Evolutionary conservation across 2,888 invertebrate genomes (phyloP), one percentile per base, ranked within the genome.

Genomic region (Oxystoma pomonae): DNA sequence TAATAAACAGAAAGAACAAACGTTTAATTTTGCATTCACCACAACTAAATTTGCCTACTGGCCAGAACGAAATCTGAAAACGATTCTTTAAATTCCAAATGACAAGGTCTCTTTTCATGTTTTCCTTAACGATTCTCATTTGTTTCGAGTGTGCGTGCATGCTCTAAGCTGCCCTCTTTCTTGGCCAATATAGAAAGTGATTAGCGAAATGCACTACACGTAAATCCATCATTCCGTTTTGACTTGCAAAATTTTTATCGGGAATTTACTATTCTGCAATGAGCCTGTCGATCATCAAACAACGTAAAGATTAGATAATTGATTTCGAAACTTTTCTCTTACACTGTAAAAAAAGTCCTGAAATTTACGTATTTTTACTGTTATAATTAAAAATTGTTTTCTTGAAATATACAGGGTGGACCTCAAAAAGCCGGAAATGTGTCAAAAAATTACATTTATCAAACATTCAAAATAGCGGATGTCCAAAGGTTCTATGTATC

Each of bases 31-130:
- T 59, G 63, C 63, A 60, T 60, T 62, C 59, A 49, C 62, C 55
- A n/a, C n/a, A 55, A 59, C 58, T 53, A 56, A 63, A 57, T 59
- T 59, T 50, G 57, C 21, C 35, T 12, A 35, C 35, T 35, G 57
- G 63, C 53, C 59, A 59, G 12, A 56, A 19, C 35, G 57, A 58
- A 63, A 60, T 60, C 60, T 57, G 63, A 63, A 35, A 63, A 63
- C 60, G 1, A 57, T 50, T 57, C 57, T 60, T 60, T 60, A 60
- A 59, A 55, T 56, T 12, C 57, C 50, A 60, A 63, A 63, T 63
- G 60, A 63, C 63, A 63, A 63, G 63, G 63, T 63, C 63, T 60
- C 21, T 60, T 60, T 60, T 58, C 51, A 51, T 63, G 60, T 63
- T 60, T 63, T 60, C 53, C 60, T 59, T 63, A 63, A 63, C 59